Evolutionary conservation across 2,113 vertebrate genomes (phyloP).

Genomic region (Xiphophorus hellerii): DNA sequence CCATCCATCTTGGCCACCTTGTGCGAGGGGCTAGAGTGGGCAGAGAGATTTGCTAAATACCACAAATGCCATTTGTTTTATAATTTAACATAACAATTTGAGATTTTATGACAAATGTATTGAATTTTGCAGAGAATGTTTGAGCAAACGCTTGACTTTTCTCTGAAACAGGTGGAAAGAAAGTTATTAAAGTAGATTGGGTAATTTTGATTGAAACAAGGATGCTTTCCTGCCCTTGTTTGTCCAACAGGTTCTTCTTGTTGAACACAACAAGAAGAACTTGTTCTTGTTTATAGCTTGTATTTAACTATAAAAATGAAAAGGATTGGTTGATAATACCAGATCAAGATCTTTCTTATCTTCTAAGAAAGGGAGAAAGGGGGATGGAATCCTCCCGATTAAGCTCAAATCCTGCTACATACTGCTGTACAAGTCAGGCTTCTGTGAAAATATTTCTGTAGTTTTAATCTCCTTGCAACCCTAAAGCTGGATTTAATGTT

Average conservation of each 20-base stretch:
- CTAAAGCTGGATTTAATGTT: neutral
- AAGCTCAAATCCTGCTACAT: neutral
- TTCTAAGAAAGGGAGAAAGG: neutral
- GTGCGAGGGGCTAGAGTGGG: too few species aligned
- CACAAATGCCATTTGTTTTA: neutral
- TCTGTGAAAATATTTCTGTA: neutral
- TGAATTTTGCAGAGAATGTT: neutral
- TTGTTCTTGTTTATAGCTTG: too few species aligned
- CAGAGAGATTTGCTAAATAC: too few species aligned
- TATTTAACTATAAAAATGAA: neutral
- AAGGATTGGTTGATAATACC: neutral
- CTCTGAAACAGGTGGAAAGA: neutral
- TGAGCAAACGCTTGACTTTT: neutral
- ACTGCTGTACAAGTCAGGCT: neutral
- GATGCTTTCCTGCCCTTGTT: neutral
- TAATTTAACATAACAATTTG: neutral
- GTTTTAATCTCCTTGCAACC: neutral
- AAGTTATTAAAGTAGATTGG: neutral
- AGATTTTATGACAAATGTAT: neutral
- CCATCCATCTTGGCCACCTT: too few species aligned
- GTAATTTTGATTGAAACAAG: neutral
- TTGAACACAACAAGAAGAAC: too few species aligned
- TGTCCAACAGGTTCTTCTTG: neutral
- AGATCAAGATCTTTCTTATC: neutral
- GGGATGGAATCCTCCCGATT: neutral